Evolutionary conservation across 2,888 invertebrate species (phyloP), one percentile per base, ranked within the genome.

Genomic region (Gryllus longicercus): DNA sequence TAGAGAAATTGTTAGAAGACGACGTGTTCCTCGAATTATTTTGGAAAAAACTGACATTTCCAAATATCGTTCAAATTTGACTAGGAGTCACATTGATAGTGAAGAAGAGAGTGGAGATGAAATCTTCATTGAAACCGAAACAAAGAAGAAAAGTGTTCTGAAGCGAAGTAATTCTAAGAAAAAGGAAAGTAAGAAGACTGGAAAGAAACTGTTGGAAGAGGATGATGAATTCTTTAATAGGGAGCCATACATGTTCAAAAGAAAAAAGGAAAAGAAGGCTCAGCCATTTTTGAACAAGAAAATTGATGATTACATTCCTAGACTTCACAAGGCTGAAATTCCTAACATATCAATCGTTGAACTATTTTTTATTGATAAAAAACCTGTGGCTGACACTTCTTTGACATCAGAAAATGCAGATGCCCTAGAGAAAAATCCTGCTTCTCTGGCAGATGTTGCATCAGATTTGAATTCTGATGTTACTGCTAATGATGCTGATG

Each of bases 11-110:
- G 79, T 51, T 21, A 79, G 75, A 21, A 77, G 75, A n/a, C 21
- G 51, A 14, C 63, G 76, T 63, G 14, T 75, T 21, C 81, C 81
- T n/a, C 74, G 79, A 38, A 77, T 81, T 14, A 21, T 81, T 18
- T 50, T 81, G 50, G 80, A 81, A 50, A 80, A 80, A 23, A 49
- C 81, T 23, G 81, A 80, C 76, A 79, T 81, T 51, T 63, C 79
- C 16, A 80, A 80, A 23, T 23, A 51, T 18, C 63, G 63, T n/a
- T 63, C 63, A 18, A 38, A 38, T 38, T 38, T 38, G 38, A 8
- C 38, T 38, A 75, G 38, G 12, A 11, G 18, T 74, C 49, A 50
- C 14, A 49, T 50, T 23, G 21, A 49, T 5, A 49, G 50, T 51
- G 78, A 49, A 18, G 50, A 51, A 18, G 63, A 63, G 63, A 18